Base-by-base conservation (phyloP, 2,888 invertebrate genomes). In the Germaria angustata region DNA sequence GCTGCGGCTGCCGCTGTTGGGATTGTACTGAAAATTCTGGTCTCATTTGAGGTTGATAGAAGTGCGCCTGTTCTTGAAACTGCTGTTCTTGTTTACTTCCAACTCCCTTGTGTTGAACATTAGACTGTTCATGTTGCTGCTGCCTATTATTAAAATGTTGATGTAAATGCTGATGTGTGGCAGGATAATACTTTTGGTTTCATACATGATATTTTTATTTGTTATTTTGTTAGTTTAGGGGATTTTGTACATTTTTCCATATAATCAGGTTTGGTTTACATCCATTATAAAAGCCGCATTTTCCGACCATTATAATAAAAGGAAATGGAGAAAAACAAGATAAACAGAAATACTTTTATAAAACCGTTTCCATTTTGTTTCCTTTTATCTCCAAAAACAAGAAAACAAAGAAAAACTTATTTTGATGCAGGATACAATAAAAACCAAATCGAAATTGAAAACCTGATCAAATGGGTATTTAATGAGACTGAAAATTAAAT, bases 141-240 rank as follows among this genome's bases (percentile, higher is more conserved):
- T 66, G 69, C 6, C 55, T 20, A 22, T 68, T 71, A 28, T 57
- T 85, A 83, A 85, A 87, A 84, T 72, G 61, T 44, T 88, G 88
- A 84, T 88, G 88, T 84, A 88, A 86, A 86, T 87, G 87, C 84
- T 87, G 88, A 86, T 88, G 87, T 84, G 87, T 86, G 85, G 86
- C 86, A 79, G 88, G 88, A 84, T 87, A 85, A 87, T 88, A 88
- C 89, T 89, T 71, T 65, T 55, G 46, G 32, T 59, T 57, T n/a
- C 39, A 28, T 49, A 68, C 28, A 72, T 28, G 20, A 20, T 20
- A 72, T 81, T 81, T 69, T 73, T 39, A 57, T 22, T 71, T 71
- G 69, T 20, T 71, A 17, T 51, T 63, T 57, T 71, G 65, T 72
- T 57, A 9, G 61, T 72, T 72, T 65, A 49, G 13, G 32, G 49